These are phyloP conservation scores for Labeo rohita DNA, from an alignment of 2,113 vertebrate species.

Conservation along the genomic window DNA sequence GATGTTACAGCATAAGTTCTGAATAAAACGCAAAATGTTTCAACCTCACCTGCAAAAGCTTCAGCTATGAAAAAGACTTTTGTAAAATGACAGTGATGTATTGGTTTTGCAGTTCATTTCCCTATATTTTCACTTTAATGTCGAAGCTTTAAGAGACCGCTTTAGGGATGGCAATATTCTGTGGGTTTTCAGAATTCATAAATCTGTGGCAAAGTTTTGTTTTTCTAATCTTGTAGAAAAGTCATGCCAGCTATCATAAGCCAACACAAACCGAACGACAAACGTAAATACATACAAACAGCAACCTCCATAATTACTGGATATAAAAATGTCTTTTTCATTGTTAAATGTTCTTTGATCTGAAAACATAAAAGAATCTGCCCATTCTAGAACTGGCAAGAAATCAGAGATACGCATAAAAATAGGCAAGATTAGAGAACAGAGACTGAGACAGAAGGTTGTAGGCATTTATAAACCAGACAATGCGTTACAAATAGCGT, in stretches of 20 bases:
- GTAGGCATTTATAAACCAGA: neutral
- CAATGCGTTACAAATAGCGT: neutral
- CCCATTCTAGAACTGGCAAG: neutral
- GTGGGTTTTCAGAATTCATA: neutral
- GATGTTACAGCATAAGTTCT: slow-evolving; percentile 5
- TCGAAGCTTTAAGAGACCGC: neutral
- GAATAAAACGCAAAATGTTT: neutral
- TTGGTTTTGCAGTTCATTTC: neutral
- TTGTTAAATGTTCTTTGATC: neutral
- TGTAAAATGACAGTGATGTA: neutral
- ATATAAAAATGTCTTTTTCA: neutral
- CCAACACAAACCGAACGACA: neutral
- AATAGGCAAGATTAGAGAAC: neutral
- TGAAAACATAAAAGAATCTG: neutral
- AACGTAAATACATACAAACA: neutral
- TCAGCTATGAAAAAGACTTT: neutral
- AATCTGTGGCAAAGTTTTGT: neutral
- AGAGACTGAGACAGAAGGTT: neutral
- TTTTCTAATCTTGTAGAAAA: neutral
- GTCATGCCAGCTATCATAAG: neutral
- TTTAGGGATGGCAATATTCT: neutral
- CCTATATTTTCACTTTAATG: neutral
- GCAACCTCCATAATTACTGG: neutral
- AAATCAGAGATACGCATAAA: neutral
- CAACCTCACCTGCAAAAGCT: neutral